phyloP scores from a whole-genome alignment of 2,888 invertebrate species.

The Creontiades dilutus region DNA sequence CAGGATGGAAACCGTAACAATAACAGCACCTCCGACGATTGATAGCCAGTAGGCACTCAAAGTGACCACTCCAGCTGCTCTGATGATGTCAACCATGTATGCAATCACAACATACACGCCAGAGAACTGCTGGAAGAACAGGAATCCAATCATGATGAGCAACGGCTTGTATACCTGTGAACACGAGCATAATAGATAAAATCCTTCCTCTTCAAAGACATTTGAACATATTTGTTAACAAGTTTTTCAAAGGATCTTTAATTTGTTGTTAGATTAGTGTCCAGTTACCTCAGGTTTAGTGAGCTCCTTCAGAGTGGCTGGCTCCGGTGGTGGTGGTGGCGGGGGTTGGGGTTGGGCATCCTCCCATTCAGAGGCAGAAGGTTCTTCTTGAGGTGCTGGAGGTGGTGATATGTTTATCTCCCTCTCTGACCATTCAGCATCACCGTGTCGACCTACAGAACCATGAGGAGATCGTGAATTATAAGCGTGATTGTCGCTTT shows the following conservation, averaged over 20 bases:
- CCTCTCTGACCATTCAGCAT: constrained; percentile 78
- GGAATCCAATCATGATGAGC: constrained; percentile 79
- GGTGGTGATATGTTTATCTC: constrained; percentile 75
- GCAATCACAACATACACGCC: constrained; percentile 82
- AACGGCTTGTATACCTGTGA: constrained; percentile 79
- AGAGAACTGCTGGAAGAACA: constrained; percentile 82
- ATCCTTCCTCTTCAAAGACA: too few species aligned
- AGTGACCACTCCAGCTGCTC: constrained; percentile 77
- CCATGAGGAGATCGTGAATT: not conserved
- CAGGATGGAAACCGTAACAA: constrained; percentile 75
- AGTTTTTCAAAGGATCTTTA: too few species aligned
- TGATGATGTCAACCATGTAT: constrained; percentile 81
- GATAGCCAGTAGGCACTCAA: constrained; percentile 76
- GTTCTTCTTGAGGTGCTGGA: constrained; percentile 70
- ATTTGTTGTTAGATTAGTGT: not conserved
- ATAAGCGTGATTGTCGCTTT: too few species aligned
- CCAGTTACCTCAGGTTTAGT: constrained; percentile 76
- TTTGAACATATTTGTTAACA: too few species aligned
- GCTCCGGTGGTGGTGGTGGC: constrained; percentile 76
- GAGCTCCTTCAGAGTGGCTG: constrained; percentile 74
- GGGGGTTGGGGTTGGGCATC: constrained; percentile 64
- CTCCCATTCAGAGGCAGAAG: constrained; percentile 72
- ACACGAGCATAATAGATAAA: not conserved
- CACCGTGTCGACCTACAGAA: constrained; percentile 78
- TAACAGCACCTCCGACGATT: constrained; percentile 75